Conservation (phyloP, 2,113 vertebrate species). For the Ceuthmochares aereus region DNA sequence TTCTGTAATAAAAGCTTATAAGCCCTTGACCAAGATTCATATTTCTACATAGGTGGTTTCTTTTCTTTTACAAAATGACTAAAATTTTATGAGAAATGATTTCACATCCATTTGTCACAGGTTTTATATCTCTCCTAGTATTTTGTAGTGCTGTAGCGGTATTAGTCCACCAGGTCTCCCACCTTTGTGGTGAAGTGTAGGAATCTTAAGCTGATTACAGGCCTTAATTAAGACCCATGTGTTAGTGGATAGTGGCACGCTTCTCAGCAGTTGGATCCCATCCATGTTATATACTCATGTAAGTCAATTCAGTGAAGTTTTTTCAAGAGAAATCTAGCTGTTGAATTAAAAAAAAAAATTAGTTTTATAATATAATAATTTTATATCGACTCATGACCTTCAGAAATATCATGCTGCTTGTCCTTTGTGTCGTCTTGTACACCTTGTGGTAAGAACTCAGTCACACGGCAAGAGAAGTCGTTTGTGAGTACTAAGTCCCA, state of each 20-base stretch:
- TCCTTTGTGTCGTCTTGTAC: background rate
- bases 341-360: background rate
- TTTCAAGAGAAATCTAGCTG: background rate
- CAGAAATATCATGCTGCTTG: background rate
- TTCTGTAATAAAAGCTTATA: background rate
- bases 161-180: background rate
- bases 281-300: background rate
- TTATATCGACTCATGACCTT: background rate
- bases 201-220: background rate
- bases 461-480: background rate
- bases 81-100: background rate
- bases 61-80: slow-evolving; percentile 12
- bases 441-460: background rate
- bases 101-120: background rate
- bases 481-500: background rate
- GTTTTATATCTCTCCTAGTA: background rate
- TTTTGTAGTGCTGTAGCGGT: background rate
- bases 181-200: background rate
- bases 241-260: background rate
- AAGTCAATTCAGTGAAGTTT: background rate
- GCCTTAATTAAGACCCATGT: background rate
- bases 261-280: background rate
- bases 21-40: background rate
- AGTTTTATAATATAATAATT: background rate
- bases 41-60: background rate